Conservation (phyloP, 2,113 vertebrate genomes). For the Lophura nycthemera region DNA sequence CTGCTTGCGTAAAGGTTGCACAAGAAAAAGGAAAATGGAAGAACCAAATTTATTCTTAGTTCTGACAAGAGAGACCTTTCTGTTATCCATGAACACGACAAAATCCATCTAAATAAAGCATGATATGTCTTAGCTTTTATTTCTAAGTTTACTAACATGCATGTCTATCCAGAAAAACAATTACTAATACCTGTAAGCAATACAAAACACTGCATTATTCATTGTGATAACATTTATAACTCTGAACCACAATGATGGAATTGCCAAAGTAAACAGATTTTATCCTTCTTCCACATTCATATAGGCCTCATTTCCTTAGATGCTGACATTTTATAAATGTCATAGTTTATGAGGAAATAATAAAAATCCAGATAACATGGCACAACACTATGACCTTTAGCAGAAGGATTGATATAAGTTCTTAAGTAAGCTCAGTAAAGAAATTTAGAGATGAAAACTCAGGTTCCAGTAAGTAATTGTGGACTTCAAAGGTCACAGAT, state of each 20-base stretch:
- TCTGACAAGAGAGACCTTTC: not conserved
- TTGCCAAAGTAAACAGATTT: not conserved
- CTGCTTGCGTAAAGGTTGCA: not conserved
- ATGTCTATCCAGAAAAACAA: not conserved
- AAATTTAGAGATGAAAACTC: constrained; percentile 68
- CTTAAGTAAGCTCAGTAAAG: constrained; percentile 58
- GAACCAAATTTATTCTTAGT: not conserved
- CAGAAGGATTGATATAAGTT: constrained; percentile 62
- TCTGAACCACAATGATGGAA: not conserved
- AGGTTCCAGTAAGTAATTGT: constrained; percentile 72
- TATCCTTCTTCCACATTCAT: constrained; percentile 5
- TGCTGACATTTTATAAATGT: constrained; percentile 78
- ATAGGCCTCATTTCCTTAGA: constrained; percentile 37
- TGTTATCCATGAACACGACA: not conserved
- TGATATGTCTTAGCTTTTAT: not conserved
- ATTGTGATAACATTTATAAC: not conserved
- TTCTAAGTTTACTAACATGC: not conserved
- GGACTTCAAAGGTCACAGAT: constrained; percentile 71
- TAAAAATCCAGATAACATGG: constrained; percentile 70
- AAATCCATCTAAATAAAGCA: not conserved
- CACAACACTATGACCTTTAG: constrained; percentile 74
- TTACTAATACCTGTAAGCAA: not conserved
- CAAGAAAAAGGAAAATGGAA: not conserved
- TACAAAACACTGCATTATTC: not conserved
- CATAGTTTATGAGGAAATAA: constrained; percentile 77